These are phyloP conservation scores for Dicentrarchus labrax DNA, from an alignment of 2,113 vertebrate genomes.

Conservation along the genomic window DNA sequence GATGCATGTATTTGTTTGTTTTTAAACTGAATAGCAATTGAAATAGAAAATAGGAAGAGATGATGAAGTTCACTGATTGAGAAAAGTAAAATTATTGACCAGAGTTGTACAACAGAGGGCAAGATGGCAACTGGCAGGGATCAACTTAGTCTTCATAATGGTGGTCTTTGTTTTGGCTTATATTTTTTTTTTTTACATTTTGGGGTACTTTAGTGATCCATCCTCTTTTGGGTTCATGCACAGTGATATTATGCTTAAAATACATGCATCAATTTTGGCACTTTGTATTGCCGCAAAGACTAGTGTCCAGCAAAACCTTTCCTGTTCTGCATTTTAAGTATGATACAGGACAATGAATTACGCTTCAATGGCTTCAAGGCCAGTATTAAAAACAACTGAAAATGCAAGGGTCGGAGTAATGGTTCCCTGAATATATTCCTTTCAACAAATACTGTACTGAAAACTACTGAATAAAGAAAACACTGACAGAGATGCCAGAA, in stretches of 20 bases:
- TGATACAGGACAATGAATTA: not conserved
- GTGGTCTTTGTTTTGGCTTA: not conserved
- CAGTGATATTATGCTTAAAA: not conserved
- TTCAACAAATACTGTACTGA: not conserved
- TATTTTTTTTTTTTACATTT: conserved; percentile 3
- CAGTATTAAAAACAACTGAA: not conserved
- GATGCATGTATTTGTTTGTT: not conserved
- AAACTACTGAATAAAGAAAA: not conserved
- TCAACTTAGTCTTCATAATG: not conserved
- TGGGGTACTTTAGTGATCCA: not conserved
- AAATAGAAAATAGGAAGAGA: not conserved
- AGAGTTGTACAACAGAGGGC: not conserved
- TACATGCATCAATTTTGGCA: not conserved
- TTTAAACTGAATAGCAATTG: not conserved
- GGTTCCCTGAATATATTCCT: not conserved
- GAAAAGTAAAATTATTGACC: not conserved
- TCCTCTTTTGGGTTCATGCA: not conserved
- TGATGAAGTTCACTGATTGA: not conserved
- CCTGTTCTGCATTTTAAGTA: not conserved
- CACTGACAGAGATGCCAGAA: not conserved
- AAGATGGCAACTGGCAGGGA: not conserved
- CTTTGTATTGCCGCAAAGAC: not conserved
- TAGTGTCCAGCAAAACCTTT: too few species aligned
- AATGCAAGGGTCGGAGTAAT: not conserved
- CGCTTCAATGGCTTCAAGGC: not conserved